Conservation (phyloP, 2,113 vertebrate species). For the Vulpes ferrilata region DNA sequence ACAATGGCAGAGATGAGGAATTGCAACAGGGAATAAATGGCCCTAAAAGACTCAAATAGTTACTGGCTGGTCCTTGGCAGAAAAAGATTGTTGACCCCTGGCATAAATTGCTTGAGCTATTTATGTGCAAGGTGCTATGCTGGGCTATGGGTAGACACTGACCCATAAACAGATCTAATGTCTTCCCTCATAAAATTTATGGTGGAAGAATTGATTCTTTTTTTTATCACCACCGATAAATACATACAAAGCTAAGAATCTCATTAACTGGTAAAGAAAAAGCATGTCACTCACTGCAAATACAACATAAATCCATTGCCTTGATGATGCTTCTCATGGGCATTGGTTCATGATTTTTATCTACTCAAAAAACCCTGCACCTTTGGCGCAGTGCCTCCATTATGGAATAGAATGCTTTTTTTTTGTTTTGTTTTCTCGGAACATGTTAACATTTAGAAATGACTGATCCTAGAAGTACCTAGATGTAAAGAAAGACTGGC, state of each 20-base stretch:
- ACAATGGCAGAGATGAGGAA: neutral
- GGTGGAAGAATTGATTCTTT: neutral
- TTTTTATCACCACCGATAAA: neutral
- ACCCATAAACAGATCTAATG: neutral
- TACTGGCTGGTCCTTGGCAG: neutral
- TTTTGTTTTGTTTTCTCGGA: slow-evolving; percentile 68
- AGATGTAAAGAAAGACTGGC: slow-evolving; percentile 69
- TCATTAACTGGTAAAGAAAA: neutral
- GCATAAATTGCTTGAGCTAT: neutral
- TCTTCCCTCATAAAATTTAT: no score
- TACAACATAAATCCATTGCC: neutral
- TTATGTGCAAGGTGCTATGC: accelerated
- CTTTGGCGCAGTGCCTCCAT: slow-evolving; percentile 69
- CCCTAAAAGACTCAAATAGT: neutral
- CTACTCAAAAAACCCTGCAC: slow-evolving; percentile 59
- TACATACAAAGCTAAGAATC: neutral
- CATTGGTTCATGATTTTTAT: no score
- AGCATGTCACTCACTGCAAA: neutral
- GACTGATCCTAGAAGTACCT: slow-evolving; percentile 70
- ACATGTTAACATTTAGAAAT: slow-evolving; percentile 56
- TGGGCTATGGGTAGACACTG: neutral
- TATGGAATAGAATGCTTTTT: neutral
- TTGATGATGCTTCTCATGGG: neutral
- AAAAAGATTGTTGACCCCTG: no score
- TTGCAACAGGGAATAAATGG: neutral